Base-by-base conservation (phyloP, 2,797 vertebrate genomes). In the Sylvilagus floridanus region DNA sequence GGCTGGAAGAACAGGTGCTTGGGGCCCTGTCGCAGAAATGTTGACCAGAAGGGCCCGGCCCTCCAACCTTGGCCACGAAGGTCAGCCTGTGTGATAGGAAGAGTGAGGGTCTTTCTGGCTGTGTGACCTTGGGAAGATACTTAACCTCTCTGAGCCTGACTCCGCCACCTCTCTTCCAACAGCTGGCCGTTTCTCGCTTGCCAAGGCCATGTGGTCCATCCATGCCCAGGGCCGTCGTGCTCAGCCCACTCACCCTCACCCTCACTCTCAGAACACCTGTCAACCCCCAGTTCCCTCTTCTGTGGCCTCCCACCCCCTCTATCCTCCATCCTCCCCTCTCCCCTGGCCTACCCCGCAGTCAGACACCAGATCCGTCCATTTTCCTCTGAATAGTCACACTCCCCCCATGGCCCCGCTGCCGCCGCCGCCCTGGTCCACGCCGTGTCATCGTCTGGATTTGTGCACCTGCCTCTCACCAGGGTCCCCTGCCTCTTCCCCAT, bases 101-200 rank as follows among this genome's bases (percentile, higher is more conserved):
- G 35, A 8, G 4, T 47, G 6, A 69, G 62, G 63, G 16, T 16
- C 5, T 2, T 84, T 65, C 69, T 8, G 4, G 42, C 92, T 78
- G 28, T 42, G 47, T 85, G 69, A 62, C 32, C 19, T 52, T 30
- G 37, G 66, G 35, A 71, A 81, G 42, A 91, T 57, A 4, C 77
- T 24, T 60, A 57, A 42, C 73, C 60, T 92, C 75, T 91, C 90
- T 76, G 87, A 85, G 37, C 78, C 88, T 91, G 54, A 28, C 37
- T 66, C 65, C 42, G 1, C 91, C 24, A 9, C 50, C 28, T 42
- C 10, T 9, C 62, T 42, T 22, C 11, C 69, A 79, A 26, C 1
- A 52, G 21, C 37, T 62, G 11, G 14, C 24, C 65, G 13, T 81
- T 57, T 84, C 21, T 4, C 28, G 47, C 26, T 35, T 54, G 54